Conservation (phyloP, 2,797 vertebrate species). For the Erethizon dorsatum region DNA sequence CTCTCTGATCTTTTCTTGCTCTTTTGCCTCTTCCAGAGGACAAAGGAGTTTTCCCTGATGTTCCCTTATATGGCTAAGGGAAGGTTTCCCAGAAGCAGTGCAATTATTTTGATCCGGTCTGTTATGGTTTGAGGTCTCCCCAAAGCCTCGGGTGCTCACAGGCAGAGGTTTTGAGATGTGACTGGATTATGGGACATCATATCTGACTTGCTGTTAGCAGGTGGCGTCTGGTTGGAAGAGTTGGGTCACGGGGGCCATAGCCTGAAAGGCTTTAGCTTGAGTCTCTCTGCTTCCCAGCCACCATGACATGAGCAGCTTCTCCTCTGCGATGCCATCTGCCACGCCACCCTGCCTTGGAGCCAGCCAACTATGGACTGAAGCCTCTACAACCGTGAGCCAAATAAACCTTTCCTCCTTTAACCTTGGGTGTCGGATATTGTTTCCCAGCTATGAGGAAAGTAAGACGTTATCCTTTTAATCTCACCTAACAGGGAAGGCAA, state of each 20-base stretch:
- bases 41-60: background rate
- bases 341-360: background rate
- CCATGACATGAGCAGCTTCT: too few relatives aligned
- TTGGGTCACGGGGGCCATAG: too few relatives aligned
- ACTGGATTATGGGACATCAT: too few relatives aligned
- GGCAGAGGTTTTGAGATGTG: too few relatives aligned
- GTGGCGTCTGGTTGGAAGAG: too few relatives aligned
- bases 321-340: too few relatives aligned
- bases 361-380: background rate
- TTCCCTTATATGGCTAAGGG: background rate
- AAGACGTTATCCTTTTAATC: background rate
- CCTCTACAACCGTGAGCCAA: background rate
- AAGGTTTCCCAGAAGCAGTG: background rate
- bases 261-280: too few relatives aligned
- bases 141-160: background rate
- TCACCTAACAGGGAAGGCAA: background rate
- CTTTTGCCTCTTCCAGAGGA: background rate
- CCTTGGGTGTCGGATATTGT: background rate
- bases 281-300: too few relatives aligned
- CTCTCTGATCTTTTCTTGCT: background rate
- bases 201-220: too few relatives aligned
- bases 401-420: background rate
- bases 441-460: background rate
- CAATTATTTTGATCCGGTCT: background rate
- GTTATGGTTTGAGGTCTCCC: background rate